Base-by-base conservation (phyloP, 2,888 invertebrate genomes). In the Harpalus rufipes region DNA sequence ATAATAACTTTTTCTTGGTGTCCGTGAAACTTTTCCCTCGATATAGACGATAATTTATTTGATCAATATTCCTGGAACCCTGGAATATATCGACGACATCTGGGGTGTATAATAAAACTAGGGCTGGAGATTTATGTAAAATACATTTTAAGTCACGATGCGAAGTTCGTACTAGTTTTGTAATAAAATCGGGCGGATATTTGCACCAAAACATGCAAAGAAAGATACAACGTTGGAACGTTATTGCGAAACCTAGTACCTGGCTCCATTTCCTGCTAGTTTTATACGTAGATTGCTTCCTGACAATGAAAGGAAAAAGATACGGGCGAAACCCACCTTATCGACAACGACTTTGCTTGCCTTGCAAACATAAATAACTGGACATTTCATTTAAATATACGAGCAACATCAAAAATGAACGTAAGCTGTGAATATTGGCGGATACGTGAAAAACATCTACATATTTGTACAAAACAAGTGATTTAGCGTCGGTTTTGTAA, bases 1-100 rank as follows among this genome's bases (percentile, higher is more conserved):
- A 56, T 74, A 74, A 74, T 74, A 74, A 44, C 56, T 74, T 74
- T 74, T 74, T 25, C 74, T 21, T 32, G 14, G 32, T 72, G 79
- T 61, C 79, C 59, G 32, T 80, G 39, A 61, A 61, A 80, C 63
- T 81, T 65, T 81, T 58, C 65, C n/a, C 39, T 32, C 65, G 65
- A 81, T 81, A 81, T 81, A 58, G 65, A 63, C 63, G 58, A 65
- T 65, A 81, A 81, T 83, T 83, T 83, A 83, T 83, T 83, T 76
- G 83, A 83, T 83, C 83, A 83, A 83, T 83, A 76, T 83, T 76
- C 76, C 51, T 41, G 41, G 32, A 76, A 61, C 65, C 74, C 76
- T 32, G 10, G 41, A 76, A 68, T 68, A 83, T 83, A 83, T 76
- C 16, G 72, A 16, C 74, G 72, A 61, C 83, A 83, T 83, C 83